Percentiles rank a stretch among this genome's conserved stretches.
These are phyloP conservation scores for Phainopepla nitens DNA, from an alignment of 2,113 vertebrate species.

Conservation along the genomic window DNA sequence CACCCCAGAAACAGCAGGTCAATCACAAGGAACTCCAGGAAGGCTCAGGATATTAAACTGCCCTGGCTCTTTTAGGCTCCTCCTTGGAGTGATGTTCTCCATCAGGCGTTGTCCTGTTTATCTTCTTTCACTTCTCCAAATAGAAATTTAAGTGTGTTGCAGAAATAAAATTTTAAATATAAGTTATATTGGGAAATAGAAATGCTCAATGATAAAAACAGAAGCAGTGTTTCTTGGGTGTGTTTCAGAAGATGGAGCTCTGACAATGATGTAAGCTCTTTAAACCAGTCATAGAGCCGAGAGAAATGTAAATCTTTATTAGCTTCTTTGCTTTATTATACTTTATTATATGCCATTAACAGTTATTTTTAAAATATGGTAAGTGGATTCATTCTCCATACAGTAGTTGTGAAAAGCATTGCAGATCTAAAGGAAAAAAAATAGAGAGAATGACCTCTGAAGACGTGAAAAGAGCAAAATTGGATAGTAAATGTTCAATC, in stretches of 20 bases:
- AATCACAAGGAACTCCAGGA: not conserved
- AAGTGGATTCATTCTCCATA: slow-evolving; percentile 1
- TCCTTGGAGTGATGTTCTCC: not conserved
- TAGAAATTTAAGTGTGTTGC: not conserved
- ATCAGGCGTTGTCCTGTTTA: not conserved
- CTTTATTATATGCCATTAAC: slow-evolving; percentile 41
- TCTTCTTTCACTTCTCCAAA: not conserved
- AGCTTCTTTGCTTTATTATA: slow-evolving; percentile 4
- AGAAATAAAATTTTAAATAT: not conserved
- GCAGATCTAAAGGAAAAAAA: not conserved
- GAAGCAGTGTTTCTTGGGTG: not conserved
- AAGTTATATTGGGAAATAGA: not conserved
- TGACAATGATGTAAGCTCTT: not conserved
- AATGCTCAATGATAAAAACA: not conserved
- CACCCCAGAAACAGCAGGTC: not conserved
- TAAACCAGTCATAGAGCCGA: not conserved
- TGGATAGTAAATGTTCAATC: slow-evolving; percentile 49
- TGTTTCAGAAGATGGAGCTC: slow-evolving; percentile 2
- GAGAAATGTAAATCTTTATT: slow-evolving; percentile 36
- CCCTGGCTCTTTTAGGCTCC: not conserved
- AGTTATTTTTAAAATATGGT: not conserved
- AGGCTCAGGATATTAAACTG: not conserved
- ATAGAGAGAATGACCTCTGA: not conserved
- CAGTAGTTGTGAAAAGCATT: slow-evolving; percentile 4
- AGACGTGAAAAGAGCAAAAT: slow-evolving; percentile 37